Percentiles rank a stretch among this genome's conserved stretches.
These are phyloP conservation scores for Acanthurus tractus DNA, from an alignment of 2,797 vertebrate genomes.

Conservation along the genomic window DNA sequence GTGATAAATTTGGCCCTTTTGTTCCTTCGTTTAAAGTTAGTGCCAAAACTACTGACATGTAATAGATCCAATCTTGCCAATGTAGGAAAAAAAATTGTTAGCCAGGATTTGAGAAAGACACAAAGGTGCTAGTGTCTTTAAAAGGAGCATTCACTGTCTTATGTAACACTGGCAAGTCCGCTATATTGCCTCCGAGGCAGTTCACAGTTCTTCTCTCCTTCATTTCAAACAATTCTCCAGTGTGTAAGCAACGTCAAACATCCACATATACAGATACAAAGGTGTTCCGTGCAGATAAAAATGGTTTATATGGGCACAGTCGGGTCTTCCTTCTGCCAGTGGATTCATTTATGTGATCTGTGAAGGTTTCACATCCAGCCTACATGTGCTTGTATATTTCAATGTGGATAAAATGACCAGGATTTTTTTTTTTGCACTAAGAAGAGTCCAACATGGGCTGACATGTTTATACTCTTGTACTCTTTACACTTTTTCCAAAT, in stretches of 20 bases:
- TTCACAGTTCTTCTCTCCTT: conserved; percentile 48
- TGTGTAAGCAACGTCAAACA: conserved; percentile 40
- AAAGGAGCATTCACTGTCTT: conserved; percentile 45
- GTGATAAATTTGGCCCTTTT: background rate
- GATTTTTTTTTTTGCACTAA: too few species aligned
- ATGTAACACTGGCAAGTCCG: conserved; percentile 40
- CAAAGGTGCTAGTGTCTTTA: conserved; percentile 28
- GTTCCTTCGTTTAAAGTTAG: background rate
- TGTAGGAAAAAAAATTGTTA: conserved; percentile 11
- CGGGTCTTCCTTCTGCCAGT: conserved; percentile 6
- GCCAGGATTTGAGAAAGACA: conserved; percentile 24
- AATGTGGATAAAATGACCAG: background rate
- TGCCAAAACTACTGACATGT: conserved; percentile 7
- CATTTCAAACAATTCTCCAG: conserved; percentile 48
- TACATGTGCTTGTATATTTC: background rate
- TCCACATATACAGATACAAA: conserved; percentile 15
- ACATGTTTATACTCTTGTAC: too few species aligned
- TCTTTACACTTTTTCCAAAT: too few species aligned
- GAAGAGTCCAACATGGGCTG: too few species aligned
- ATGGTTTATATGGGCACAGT: background rate
- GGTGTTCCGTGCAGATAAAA: conserved; percentile 26
- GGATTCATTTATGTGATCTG: conserved; percentile 11
- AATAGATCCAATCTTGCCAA: conserved; percentile 10
- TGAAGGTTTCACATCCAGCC: conserved; percentile 3
- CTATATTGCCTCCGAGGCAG: conserved; percentile 39